Percentiles rank a stretch among this genome's conserved stretches.
These are phyloP conservation scores for Cricetomys ansorgei DNA, from an alignment of 2,113 vertebrate genomes.

Conservation along the genomic window DNA sequence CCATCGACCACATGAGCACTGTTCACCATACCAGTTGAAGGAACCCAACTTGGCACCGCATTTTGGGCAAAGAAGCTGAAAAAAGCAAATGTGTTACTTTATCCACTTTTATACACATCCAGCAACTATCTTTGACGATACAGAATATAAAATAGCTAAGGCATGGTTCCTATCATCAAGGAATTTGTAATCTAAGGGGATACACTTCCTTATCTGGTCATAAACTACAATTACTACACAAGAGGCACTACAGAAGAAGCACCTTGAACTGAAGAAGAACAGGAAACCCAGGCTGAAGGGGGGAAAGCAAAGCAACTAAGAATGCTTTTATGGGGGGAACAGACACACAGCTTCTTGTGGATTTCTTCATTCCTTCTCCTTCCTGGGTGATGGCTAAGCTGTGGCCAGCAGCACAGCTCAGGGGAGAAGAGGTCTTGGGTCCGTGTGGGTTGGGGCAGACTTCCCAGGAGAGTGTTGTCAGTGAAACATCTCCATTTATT, in stretches of 20 bases:
- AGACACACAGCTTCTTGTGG: no score
- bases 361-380: no score
- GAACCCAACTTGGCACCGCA: slow-evolving; percentile 94
- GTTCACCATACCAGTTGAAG: slow-evolving; percentile 96
- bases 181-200: not conserved
- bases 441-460: no score
- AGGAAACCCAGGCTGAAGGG: not conserved
- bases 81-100: slow-evolving; percentile 40
- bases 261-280: not conserved
- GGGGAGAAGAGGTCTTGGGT: no score
- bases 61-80: slow-evolving; percentile 96
- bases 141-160: not conserved
- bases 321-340: not conserved
- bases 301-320: not conserved
- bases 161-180: not conserved
- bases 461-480: no score
- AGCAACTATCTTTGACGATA: not conserved
- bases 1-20: slow-evolving; percentile 97
- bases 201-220: not conserved
- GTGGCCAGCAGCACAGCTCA: no score
- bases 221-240: not conserved
- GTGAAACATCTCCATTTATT: no score
- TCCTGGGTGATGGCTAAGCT: no score
- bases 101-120: slow-evolving; percentile 4
- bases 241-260: not conserved